Percentiles rank a stretch among this genome's conserved stretches.
phyloP scores from a whole-genome alignment of 2,888 invertebrate species.

The Malthinus flaveolus region DNA sequence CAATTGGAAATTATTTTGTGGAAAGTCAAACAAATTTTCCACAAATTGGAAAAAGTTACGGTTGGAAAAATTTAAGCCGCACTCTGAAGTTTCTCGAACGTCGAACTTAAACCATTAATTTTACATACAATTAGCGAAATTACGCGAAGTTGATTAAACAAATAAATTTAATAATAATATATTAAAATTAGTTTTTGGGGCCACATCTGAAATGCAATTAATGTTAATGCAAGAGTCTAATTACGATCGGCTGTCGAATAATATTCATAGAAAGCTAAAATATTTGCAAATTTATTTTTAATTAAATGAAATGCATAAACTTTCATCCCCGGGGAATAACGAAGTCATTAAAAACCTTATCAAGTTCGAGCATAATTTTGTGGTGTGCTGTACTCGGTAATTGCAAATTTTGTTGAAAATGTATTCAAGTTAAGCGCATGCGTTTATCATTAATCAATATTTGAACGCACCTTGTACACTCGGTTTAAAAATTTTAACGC shows the following conservation, averaged over 20 bases:
- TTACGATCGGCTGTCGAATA: constrained; percentile 16
- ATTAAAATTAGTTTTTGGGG: constrained; percentile 10
- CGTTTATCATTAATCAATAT: constrained; percentile 48
- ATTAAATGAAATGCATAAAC: constrained; percentile 30
- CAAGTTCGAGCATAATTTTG: constrained; percentile 50
- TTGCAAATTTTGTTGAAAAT: constrained; percentile 53
- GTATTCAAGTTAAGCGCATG: constrained; percentile 41
- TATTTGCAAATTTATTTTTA: constrained; percentile 30
- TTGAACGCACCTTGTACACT: constrained; percentile 41
- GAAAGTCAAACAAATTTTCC: too few species aligned
- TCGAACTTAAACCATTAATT: too few species aligned
- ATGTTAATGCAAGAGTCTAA: constrained; percentile 7
- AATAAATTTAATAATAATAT: constrained; percentile 3
- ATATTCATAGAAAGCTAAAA: constrained; percentile 23
- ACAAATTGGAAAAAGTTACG: too few species aligned
- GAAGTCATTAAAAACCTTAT: constrained; percentile 37
- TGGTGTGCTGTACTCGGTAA: constrained; percentile 54
- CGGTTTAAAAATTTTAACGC: constrained; percentile 37
- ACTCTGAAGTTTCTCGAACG: too few species aligned
- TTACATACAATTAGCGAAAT: neutral
- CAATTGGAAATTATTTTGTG: too few species aligned
- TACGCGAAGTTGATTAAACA: neutral
- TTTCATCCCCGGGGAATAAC: constrained; percentile 29
- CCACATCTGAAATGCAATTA: constrained; percentile 6
- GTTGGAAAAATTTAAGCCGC: too few species aligned